These are phyloP conservation scores for Xestia rhomboidea DNA, from an alignment of 2,888 invertebrate genomes.

Conservation along the genomic window DNA sequence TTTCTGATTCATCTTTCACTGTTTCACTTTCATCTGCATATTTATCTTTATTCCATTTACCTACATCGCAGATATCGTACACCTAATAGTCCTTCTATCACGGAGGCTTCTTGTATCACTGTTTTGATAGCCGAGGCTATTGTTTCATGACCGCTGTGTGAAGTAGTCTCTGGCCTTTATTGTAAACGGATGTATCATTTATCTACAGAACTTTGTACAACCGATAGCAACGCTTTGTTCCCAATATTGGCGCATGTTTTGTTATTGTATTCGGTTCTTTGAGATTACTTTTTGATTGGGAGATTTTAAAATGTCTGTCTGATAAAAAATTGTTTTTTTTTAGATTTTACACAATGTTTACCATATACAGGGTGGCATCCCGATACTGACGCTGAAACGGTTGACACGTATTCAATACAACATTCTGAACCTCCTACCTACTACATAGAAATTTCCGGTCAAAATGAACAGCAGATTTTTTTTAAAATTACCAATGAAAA, in stretches of 20 bases:
- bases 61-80: too few species aligned
- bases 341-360: background rate
- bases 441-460: too few species aligned
- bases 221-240: constrained; percentile 45
- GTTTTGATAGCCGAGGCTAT: constrained; percentile 23
- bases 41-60: too few species aligned
- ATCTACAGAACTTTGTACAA: constrained; percentile 53
- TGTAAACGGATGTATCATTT: constrained; percentile 47
- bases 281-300: background rate
- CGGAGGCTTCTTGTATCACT: background rate
- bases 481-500: too few species aligned
- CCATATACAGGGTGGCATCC: too few species aligned
- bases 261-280: constrained; percentile 6
- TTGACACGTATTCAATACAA: too few species aligned
- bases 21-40: too few species aligned
- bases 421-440: too few species aligned
- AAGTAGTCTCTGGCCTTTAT: constrained; percentile 13
- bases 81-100: too few species aligned
- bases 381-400: too few species aligned
- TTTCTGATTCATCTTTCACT: too few species aligned
- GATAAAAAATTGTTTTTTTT: constrained; percentile 3
- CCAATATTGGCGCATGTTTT: constrained; percentile 17
- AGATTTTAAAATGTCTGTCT: background rate
- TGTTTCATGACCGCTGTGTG: constrained; percentile 13
- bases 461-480: too few species aligned